Conservation (phyloP, 2,113 vertebrate species). For the Archocentrus centrarchus region DNA sequence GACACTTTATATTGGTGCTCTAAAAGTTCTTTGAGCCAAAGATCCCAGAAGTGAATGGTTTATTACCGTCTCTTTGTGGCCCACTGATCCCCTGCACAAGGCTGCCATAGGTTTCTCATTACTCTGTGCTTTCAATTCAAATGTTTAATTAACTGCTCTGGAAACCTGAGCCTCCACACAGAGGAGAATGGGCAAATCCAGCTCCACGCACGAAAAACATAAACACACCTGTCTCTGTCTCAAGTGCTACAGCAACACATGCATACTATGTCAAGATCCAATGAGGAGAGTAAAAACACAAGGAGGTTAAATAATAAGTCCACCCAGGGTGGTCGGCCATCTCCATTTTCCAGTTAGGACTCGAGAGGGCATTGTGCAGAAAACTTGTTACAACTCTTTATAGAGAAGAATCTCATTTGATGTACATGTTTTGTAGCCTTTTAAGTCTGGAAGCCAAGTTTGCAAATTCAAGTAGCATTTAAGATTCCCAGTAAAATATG, state of each 20-base stretch:
- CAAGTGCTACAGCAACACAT: slow-evolving; percentile 28
- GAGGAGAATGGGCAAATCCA: slow-evolving; percentile 56
- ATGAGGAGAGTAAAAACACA: slow-evolving; percentile 33
- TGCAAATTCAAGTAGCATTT: slow-evolving; percentile 16
- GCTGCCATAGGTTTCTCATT: slow-evolving; percentile 82
- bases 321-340: slow-evolving; percentile 22
- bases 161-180: slow-evolving; percentile 67
- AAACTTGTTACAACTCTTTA: slow-evolving; percentile 23
- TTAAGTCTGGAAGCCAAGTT: background rate
- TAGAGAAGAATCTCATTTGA: slow-evolving; percentile 27
- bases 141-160: slow-evolving; percentile 81
- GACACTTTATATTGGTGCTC: slow-evolving; percentile 79
- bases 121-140: slow-evolving; percentile 78
- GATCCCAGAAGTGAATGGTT: slow-evolving; percentile 77
- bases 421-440: slow-evolving; percentile 2
- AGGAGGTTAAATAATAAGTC: slow-evolving; percentile 17
- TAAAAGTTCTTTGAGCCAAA: slow-evolving; percentile 76
- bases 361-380: slow-evolving; percentile 34
- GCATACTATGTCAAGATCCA: background rate
- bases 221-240: slow-evolving; percentile 46
- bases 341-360: slow-evolving; percentile 8
- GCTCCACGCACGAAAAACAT: slow-evolving; percentile 43
- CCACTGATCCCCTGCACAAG: slow-evolving; percentile 73
- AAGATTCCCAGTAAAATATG: slow-evolving; percentile 30
- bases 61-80: slow-evolving; percentile 78